Conservation (phyloP, 92 coral and sea anemone species). For the Hydrozoanthus gracilis region DNA sequence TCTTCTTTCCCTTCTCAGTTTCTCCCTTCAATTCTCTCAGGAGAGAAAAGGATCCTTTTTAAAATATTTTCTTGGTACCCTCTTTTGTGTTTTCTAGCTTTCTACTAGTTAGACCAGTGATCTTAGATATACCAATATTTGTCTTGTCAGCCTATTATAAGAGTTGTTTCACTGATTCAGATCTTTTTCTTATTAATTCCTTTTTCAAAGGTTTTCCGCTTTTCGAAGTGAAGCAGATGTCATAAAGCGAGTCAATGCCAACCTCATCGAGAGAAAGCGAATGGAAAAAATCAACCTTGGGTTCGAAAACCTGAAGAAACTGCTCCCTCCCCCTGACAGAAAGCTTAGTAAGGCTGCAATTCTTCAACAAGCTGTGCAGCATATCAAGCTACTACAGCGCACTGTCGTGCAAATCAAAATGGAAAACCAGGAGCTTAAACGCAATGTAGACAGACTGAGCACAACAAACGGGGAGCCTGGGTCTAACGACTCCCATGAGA, state of each 20-base stretch:
- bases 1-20: no score
- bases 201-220: conserved; percentile 20
- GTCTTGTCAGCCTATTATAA: no score
- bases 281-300: conserved; percentile 89
- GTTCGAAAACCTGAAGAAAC: conserved; percentile 76
- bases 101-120: no score
- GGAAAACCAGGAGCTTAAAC: conserved; percentile 58
- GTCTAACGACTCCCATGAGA: background rate
- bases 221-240: conserved; percentile 63
- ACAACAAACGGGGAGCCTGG: background rate
- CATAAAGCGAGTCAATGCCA: conserved; percentile 78
- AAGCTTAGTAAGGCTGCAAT: conserved; percentile 90
- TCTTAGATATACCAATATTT: no score
- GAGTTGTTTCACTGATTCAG: no score
- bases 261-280: conserved; percentile 84
- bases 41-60: no score
- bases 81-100: no score
- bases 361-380: conserved; percentile 87
- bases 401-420: conserved; percentile 76
- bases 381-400: conserved; percentile 79
- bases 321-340: conserved; percentile 84
- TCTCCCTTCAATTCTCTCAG: no score
- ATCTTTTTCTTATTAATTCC: background rate
- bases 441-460: background rate
- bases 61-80: no score